Base-by-base conservation (phyloP, 92 coral and sea anemone genomes). In the Umimayanthus chanpuru region DNA sequence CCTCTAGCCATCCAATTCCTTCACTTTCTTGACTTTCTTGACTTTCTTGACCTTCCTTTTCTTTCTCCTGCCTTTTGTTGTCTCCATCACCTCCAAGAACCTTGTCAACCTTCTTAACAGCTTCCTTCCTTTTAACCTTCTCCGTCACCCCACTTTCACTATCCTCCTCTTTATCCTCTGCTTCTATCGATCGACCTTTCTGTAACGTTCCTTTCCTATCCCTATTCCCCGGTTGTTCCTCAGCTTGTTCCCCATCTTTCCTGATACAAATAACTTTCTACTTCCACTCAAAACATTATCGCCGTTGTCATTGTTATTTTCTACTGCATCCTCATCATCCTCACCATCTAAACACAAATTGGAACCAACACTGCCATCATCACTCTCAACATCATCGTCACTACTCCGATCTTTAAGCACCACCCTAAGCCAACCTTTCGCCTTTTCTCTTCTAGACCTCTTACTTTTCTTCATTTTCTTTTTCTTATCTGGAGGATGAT, bases 141-240 rank as follows among this genome's bases (percentile, higher is more conserved):
- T 61, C 68, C 68, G 68, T 61, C 68, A 61, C 68, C 68, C 68
- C 68, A 61, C 68, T 61, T 61, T 61, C 68, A 61, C 68, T 61
- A 61, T 61, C 68, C 68, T 61, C 68, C 68, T 61, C 68, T 61
- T 61, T 61, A 61, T 61, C 68, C 68, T 61, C 68, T 61, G 68
- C 68, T 61, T 61, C 68, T 61, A 61, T 61, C 68, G 68, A 61
- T 61, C 68, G 68, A 61, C 68, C 68, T 61, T 61, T 61, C 68
- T 61, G 68, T 61, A 61, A 61, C 68, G 68, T 61, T 61, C 68
- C 68, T 61, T 61, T 61, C 68, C 68, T 61, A 61, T 61, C 68
- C 68, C 68, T 61, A 61, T 61, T 61, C 68, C 68, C 68, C 68
- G 68, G 68, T 61, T 61, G 68, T 61, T 61, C 68, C 68, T 61